Percentiles rank a stretch among this genome's conserved stretches.
These are phyloP conservation scores for Astreopora myriophthalma DNA, from an alignment of 64 coral and sea anemone species.

Conservation along the genomic window DNA sequence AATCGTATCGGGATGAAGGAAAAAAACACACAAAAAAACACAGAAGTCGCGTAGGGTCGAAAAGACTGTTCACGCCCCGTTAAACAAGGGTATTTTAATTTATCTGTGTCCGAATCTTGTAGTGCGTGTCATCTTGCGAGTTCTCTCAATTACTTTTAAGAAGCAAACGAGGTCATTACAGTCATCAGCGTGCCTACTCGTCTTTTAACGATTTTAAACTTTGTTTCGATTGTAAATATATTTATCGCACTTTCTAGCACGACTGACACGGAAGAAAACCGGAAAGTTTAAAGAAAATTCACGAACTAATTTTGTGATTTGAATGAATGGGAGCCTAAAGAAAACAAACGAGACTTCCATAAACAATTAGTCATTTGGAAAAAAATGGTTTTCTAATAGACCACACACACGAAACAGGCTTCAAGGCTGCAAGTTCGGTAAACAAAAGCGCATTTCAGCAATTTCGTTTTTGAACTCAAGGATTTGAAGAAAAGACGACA, in stretches of 20 bases:
- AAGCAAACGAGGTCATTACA: not conserved
- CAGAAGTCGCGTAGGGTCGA: too few relatives aligned
- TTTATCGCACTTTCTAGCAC: not conserved
- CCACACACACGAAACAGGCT: conserved; percentile 4
- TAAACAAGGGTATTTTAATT: not conserved
- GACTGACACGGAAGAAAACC: not conserved
- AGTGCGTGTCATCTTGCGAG: not conserved
- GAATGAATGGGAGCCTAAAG: not conserved
- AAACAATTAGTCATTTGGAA: not conserved
- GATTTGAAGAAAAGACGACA: not conserved
- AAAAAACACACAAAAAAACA: too few relatives aligned
- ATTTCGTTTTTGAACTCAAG: not conserved
- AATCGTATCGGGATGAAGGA: not conserved
- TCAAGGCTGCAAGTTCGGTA: not conserved
- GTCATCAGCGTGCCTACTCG: too few relatives aligned
- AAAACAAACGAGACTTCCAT: not conserved
- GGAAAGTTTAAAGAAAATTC: not conserved
- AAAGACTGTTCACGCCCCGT: not conserved
- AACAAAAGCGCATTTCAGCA: not conserved
- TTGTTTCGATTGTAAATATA: not conserved
- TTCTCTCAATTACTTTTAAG: not conserved
- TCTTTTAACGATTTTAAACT: not conserved
- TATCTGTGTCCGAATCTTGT: conserved; percentile 1
- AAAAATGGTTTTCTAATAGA: not conserved
- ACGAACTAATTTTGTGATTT: not conserved